Conservation (phyloP, 2,113 vertebrate genomes). For the Sander lucioperca region DNA sequence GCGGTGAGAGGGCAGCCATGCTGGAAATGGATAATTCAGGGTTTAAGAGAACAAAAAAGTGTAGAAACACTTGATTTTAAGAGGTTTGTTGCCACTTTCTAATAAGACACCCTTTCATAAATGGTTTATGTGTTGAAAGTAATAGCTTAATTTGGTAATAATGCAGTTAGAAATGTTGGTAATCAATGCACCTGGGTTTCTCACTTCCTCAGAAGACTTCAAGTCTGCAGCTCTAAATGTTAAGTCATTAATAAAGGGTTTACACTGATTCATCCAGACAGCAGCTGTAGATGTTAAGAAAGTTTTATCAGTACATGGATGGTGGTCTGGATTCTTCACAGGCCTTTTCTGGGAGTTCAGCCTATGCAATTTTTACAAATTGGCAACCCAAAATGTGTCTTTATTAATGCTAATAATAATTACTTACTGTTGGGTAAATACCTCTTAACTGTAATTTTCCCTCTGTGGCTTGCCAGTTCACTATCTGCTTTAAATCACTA, state of each 20-base stretch:
- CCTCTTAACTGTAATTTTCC: not conserved
- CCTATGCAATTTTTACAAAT: not conserved
- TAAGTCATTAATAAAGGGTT: not conserved
- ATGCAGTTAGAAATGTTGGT: not conserved
- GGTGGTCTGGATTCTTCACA: not conserved
- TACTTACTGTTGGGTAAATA: not conserved
- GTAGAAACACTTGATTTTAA: not conserved
- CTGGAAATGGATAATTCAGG: slow-evolving; percentile 21
- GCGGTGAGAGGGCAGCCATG: slow-evolving; percentile 22
- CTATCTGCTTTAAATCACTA: not conserved
- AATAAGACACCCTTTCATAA: not conserved
- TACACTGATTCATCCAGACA: not conserved
- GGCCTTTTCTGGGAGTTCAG: not conserved
- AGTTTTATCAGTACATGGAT: not conserved
- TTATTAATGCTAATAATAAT: not conserved
- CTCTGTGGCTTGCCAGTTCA: not conserved
- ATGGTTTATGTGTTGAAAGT: not conserved
- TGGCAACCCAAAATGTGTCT: not conserved
- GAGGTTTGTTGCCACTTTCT: not conserved
- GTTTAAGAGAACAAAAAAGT: slow-evolving; percentile 11
- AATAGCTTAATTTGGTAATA: not conserved
- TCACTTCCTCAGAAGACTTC: not conserved
- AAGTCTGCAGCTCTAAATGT: not conserved
- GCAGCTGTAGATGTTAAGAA: not conserved
- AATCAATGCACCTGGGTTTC: not conserved